A percentile compares a stretch with the other conserved stretches of the same genome.
Evolutionary conservation across 2,888 invertebrate species (phyloP).

Genomic region (Biston betularia): DNA sequence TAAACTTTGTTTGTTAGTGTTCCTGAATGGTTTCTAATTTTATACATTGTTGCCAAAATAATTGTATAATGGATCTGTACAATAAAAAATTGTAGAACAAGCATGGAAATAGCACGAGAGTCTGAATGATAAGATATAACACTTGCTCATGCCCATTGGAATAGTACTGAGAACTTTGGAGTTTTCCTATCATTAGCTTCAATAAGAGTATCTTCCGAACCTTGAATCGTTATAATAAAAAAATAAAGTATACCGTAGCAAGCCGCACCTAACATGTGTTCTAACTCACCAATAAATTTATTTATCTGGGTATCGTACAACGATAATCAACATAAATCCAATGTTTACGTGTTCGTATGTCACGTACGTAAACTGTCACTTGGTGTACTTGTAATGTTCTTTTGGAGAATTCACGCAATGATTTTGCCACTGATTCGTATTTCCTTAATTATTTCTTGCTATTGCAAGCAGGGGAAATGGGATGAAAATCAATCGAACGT

Average conservation of each 20-base stretch:
- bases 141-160: too few relatives aligned
- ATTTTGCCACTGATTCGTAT: background rate
- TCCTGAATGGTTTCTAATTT: too few relatives aligned
- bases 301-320: slow-evolving; percentile 29
- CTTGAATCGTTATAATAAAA: too few relatives aligned
- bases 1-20: too few relatives aligned
- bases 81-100: too few relatives aligned
- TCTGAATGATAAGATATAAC: too few relatives aligned
- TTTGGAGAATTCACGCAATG: slow-evolving; percentile 21
- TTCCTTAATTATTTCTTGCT: background rate
- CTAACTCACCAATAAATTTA: slow-evolving; percentile 22
- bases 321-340: slow-evolving; percentile 19
- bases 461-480: background rate
- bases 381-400: slow-evolving; percentile 10
- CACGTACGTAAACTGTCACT: slow-evolving; percentile 21
- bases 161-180: too few relatives aligned
- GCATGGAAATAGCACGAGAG: too few relatives aligned
- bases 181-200: too few relatives aligned
- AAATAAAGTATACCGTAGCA: background rate
- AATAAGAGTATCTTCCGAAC: too few relatives aligned
- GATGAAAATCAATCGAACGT: background rate
- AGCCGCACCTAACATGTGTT: slow-evolving; percentile 1
- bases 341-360: slow-evolving; percentile 17
- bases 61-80: too few relatives aligned
- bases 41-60: too few relatives aligned